These are phyloP conservation scores for Mustela nigripes DNA, from an alignment of 2,113 vertebrate genomes.

Conservation along the genomic window DNA sequence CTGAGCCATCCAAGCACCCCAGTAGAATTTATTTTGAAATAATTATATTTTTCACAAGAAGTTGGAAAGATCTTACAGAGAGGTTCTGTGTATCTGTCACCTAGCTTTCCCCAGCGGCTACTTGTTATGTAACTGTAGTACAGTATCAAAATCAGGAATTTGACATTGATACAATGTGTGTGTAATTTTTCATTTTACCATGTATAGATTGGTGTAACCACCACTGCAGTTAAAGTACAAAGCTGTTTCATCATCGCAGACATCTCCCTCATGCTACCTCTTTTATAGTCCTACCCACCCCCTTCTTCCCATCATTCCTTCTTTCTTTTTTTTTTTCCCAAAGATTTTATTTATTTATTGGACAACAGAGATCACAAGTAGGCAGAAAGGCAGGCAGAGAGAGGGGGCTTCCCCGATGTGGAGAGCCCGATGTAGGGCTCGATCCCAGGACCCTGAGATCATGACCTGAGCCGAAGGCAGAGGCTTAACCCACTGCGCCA, in stretches of 20 bases:
- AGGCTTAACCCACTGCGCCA: no score
- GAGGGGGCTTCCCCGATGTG: no score
- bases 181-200: background rate
- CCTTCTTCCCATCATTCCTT: background rate
- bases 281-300: background rate
- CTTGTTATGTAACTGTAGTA: background rate
- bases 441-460: no score
- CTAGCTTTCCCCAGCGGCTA: background rate
- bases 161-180: background rate
- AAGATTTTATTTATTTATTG: no score
- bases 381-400: no score
- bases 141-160: background rate
- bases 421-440: no score
- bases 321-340: no score
- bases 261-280: background rate
- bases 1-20: background rate
- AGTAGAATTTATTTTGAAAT: slow-evolving; percentile 41
- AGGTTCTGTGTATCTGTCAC: background rate
- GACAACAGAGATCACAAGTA: no score
- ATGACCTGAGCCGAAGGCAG: no score
- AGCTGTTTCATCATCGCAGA: background rate
- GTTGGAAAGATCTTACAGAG: background rate
- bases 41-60: background rate
- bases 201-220: background rate
- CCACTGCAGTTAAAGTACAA: background rate